phyloP scores from a whole-genome alignment of 35 echinoderm and acorn worm genomes.

The Apostichopus japonicus region DNA sequence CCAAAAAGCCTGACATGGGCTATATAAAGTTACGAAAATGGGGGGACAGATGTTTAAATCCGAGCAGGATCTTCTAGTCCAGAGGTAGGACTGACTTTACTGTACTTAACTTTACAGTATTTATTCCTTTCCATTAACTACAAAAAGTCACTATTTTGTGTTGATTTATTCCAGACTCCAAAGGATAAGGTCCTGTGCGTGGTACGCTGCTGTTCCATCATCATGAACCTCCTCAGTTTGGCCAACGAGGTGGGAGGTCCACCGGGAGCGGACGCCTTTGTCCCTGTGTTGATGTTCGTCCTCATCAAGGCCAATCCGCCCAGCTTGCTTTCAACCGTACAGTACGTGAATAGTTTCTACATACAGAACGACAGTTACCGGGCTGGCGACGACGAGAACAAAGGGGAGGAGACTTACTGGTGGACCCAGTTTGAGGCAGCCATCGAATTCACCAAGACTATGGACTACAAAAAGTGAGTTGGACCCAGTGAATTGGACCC shows the following conservation, averaged over 20 bases:
- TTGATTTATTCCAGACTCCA: constrained; percentile 67
- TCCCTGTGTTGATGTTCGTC: constrained; percentile 92
- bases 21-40: too few species aligned
- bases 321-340: constrained; percentile 91
- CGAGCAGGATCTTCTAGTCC: too few species aligned
- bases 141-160: not conserved
- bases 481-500: constrained; percentile 67
- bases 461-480: constrained; percentile 90
- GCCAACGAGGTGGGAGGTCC: constrained; percentile 70
- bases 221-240: constrained; percentile 93
- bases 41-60: too few species aligned
- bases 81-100: too few species aligned
- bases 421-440: constrained; percentile 98
- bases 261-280: constrained; percentile 89
- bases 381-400: constrained; percentile 44
- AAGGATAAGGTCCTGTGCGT: constrained; percentile 94
- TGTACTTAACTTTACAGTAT: too few species aligned
- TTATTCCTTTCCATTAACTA: not conserved
- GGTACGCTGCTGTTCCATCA: constrained; percentile 84
- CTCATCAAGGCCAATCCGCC: constrained; percentile 99
- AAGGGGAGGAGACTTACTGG: constrained; percentile 91
- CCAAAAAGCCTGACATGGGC: too few species aligned
- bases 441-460: constrained; percentile 91
- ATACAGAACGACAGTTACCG: constrained; percentile 67
- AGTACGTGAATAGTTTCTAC: constrained; percentile 99